phyloP scores from a whole-genome alignment of 2,113 vertebrate species.

The Collichthys lucidus region DNA sequence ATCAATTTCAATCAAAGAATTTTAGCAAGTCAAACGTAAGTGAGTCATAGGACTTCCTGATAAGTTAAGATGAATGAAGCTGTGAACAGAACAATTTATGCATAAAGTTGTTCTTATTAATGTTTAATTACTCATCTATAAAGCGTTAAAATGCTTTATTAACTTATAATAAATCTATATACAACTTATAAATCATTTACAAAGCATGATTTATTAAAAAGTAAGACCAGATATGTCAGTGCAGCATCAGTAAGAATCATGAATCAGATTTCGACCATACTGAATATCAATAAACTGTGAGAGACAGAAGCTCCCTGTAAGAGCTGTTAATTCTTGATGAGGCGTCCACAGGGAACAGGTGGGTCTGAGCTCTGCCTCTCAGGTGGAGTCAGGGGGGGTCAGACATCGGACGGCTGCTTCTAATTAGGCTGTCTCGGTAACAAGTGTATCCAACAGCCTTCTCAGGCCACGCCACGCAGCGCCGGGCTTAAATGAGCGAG shows the following conservation, averaged over 20 bases:
- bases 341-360: slow-evolving; percentile 52
- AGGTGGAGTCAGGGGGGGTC: slow-evolving; percentile 47
- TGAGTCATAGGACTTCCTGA: not conserved
- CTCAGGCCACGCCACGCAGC: slow-evolving; percentile 17
- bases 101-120: not conserved
- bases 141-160: not conserved
- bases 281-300: not conserved
- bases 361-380: slow-evolving; percentile 48
- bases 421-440: slow-evolving; percentile 73
- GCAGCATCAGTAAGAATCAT: not conserved
- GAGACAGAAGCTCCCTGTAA: slow-evolving; percentile 11
- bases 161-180: not conserved
- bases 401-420: slow-evolving; percentile 40
- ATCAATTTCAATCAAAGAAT: not conserved
- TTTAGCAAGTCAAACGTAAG: not conserved
- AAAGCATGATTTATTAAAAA: slow-evolving; percentile 1
- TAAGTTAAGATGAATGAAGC: not conserved
- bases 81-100: not conserved
- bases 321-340: not conserved
- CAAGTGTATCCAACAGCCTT: slow-evolving; percentile 59
- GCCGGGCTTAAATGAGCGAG: slow-evolving; percentile 64
- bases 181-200: not conserved
- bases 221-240: not conserved
- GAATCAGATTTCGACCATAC: not conserved
- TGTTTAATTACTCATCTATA: not conserved